A percentile compares a stretch with the other conserved stretches of the same genome.
Conservation (phyloP, 2,888 invertebrate species). For the Macrophya alboannulata region DNA sequence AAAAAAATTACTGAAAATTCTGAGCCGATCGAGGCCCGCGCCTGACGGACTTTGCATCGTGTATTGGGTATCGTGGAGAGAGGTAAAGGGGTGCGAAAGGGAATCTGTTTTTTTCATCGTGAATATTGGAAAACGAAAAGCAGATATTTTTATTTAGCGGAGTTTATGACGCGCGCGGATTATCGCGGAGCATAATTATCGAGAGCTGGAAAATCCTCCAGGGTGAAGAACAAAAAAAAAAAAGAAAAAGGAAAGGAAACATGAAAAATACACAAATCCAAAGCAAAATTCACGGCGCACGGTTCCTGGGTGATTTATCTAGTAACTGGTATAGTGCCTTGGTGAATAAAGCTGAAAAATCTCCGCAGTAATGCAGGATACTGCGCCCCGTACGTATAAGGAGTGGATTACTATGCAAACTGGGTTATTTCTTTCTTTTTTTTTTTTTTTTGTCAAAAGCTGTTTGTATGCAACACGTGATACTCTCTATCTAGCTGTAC, state of each 20-base stretch:
- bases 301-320: background rate
- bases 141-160: conserved; percentile 36
- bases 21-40: background rate
- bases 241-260: background rate
- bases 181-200: conserved; percentile 26
- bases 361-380: conserved; percentile 10
- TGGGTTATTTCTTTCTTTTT: conserved; percentile 39
- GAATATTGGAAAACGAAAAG: conserved; percentile 34
- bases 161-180: conserved; percentile 42
- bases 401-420: conserved; percentile 47
- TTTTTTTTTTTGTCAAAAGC: conserved; percentile 10
- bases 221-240: background rate
- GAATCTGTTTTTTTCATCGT: conserved; percentile 30
- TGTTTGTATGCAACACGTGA: conserved; percentile 38
- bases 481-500: background rate
- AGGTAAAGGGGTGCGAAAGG: conserved; percentile 19
- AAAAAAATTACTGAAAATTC: conserved; percentile 45
- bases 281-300: background rate
- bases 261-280: no score
- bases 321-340: background rate
- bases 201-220: background rate
- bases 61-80: background rate
- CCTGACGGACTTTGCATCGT: background rate
- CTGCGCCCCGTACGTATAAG: conserved; percentile 18
- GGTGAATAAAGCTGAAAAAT: conserved; percentile 24